Evolutionary conservation across 2,797 vertebrate genomes (phyloP).

Genomic region (Chelidonichthys spinosus): DNA sequence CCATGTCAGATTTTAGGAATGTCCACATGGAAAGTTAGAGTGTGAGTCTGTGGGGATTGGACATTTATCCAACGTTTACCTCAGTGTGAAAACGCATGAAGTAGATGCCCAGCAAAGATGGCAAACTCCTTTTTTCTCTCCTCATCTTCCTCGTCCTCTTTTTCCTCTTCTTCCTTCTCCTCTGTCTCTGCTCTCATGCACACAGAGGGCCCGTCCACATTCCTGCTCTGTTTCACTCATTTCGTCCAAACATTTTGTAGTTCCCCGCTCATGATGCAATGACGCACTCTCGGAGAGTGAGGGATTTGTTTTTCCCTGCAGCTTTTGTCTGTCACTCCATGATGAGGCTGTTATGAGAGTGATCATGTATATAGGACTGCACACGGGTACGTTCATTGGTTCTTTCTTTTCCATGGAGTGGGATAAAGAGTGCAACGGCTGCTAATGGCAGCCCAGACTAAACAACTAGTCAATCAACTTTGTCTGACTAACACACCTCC

Average conservation of each 20-base stretch:
- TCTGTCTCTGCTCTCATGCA: conserved; percentile 1
- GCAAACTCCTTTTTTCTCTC: neutral
- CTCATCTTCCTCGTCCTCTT: neutral
- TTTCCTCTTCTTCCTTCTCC: neutral
- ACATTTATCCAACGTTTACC: neutral
- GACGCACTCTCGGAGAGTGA: conserved; percentile 44
- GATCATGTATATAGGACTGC: neutral
- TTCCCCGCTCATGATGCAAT: conserved; percentile 39
- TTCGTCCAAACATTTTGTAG: conserved; percentile 57
- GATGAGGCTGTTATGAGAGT: conserved; percentile 11
- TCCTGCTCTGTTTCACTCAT: conserved; percentile 44
- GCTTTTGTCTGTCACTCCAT: conserved; percentile 43
- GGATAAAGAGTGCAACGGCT: neutral
- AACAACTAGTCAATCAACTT: conserved; percentile 4
- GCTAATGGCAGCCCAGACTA: conserved; percentile 13
- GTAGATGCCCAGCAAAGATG: neutral
- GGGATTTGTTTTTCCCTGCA: conserved; percentile 63
- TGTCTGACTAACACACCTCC: conserved; percentile 10
- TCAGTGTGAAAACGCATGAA: neutral
- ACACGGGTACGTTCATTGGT: neutral
- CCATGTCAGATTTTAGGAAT: neutral
- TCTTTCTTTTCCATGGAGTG: neutral
- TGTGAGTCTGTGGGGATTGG: too few species aligned
- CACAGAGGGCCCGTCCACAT: conserved; percentile 34
- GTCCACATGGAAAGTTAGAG: neutral